Base-by-base conservation (phyloP, 2,888 invertebrate genomes). In the Steinernema hermaphroditum region DNA sequence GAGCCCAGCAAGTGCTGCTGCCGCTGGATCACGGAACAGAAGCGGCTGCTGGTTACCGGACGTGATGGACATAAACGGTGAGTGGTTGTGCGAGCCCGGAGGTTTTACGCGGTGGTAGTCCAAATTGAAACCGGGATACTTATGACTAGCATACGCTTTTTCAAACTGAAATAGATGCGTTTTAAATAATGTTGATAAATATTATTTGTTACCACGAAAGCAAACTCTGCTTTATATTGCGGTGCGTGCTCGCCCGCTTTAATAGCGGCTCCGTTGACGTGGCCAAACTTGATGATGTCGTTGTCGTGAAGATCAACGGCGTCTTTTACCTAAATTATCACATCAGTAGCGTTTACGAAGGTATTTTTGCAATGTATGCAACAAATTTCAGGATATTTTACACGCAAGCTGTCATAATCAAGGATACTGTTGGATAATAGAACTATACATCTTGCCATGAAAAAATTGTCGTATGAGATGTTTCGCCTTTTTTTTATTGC, bases 241-340 rank as follows among this genome's bases (percentile, higher is more conserved):
- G 76, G 75, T 19, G 76, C 76, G 70, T 68, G 62, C 37, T 76
- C 71, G 27, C 76, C 76, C 2, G 76, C 68, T 32, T 22, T 41
- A 37, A 88, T 84, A 68, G 87, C 86, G 68, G 86, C 86, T 12
- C 88, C 88, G 79, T 88, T 88, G 22, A 86, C 84, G 76, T 88
- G 88, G 9, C 88, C 88, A 79, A 88, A 88, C n/a, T 87, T 88
- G 68, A 88, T 83, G 43, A 85, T 84, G 75, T 88, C 88, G 6
- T 87, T 87, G 57, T 84, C 83, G 29, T 83, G 80, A 49, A 88
- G 77, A 14, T 78, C 69, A 34, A 62, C 16, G 0, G 75, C 74
- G n/a, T 80, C 82, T 44, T 82, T 78, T 44, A 85, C 85, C 86
- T 86, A 77, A 76, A 77, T 49, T 32, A 41, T 22, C n/a, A n/a